A percentile compares a stretch with the other conserved stretches of the same genome.
phyloP scores from a whole-genome alignment of 2,113 vertebrate species.

The Nothobranchius kuhntae region DNA sequence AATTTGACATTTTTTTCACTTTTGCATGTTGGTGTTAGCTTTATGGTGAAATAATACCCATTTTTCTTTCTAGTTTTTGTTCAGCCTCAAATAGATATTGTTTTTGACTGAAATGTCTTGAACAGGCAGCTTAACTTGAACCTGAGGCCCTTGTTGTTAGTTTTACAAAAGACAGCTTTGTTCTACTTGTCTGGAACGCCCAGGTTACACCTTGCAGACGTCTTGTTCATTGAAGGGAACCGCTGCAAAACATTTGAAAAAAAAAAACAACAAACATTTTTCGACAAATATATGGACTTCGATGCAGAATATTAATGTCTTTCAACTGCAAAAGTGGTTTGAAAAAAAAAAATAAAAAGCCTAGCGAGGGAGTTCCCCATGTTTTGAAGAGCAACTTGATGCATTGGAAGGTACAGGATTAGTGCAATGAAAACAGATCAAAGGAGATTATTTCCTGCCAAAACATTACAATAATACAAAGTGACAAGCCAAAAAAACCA shows the following conservation, averaged over 20 bases:
- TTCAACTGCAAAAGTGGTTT: not conserved
- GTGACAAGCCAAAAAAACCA: slow-evolving; percentile 38
- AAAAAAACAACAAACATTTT: not conserved
- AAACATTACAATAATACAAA: slow-evolving; percentile 32
- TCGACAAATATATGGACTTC: slow-evolving; percentile 1
- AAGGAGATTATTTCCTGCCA: not conserved
- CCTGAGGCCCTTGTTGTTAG: not conserved
- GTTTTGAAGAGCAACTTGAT: slow-evolving; percentile 4
- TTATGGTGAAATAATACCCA: too few species aligned
- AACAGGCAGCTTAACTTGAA: too few species aligned
- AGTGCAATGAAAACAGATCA: slow-evolving; percentile 48
- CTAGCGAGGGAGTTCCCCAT: slow-evolving; percentile 1
- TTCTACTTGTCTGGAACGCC: too few species aligned
- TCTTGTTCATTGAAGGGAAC: too few species aligned
- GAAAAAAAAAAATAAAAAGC: not conserved
- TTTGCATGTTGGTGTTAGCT: too few species aligned
- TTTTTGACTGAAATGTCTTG: too few species aligned
- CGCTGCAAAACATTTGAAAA: slow-evolving; percentile 2
- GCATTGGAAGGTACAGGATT: not conserved
- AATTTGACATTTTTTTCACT: too few species aligned
- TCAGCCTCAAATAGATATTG: too few species aligned
- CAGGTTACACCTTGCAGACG: too few species aligned
- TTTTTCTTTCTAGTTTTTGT: too few species aligned
- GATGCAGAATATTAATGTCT: not conserved
- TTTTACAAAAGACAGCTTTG: not conserved